Conservation (phyloP, 2,797 vertebrate species). For the Paratrypauchen microcephalus region DNA sequence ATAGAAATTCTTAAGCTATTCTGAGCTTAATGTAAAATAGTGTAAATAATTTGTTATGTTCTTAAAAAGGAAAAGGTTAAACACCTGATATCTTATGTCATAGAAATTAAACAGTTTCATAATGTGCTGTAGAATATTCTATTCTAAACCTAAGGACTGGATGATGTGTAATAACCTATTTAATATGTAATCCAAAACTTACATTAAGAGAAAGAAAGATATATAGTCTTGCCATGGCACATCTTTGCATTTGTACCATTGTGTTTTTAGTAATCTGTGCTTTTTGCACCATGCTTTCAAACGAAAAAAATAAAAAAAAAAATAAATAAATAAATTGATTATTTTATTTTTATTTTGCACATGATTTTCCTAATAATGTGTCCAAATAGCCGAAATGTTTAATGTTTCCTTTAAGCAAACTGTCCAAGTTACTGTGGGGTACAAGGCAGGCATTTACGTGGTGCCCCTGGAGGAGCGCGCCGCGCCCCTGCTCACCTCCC, state of each 20-base stretch:
- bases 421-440: background rate
- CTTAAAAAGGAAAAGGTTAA: constrained; percentile 46
- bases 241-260: constrained; percentile 34
- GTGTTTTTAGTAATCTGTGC: constrained; percentile 45
- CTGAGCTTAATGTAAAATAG: constrained; percentile 64
- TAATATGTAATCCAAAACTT: background rate
- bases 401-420: too few relatives aligned
- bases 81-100: constrained; percentile 36
- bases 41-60: constrained; percentile 63
- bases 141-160: background rate
- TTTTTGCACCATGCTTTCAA: constrained; percentile 62
- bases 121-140: constrained; percentile 17
- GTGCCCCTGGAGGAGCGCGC: background rate
- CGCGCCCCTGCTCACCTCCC: constrained; percentile 6
- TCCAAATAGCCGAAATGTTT: background rate
- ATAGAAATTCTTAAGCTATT: constrained; percentile 53
- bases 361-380: background rate
- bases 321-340: background rate
- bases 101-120: constrained; percentile 18
- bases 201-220: background rate
- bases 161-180: background rate
- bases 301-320: constrained; percentile 59
- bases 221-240: constrained; percentile 28
- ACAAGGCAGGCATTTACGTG: background rate
- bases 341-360: background rate